A percentile compares a stretch with the other conserved stretches of the same genome.
Conservation (phyloP, 2,888 invertebrate species). For the Eurytoma californica region DNA sequence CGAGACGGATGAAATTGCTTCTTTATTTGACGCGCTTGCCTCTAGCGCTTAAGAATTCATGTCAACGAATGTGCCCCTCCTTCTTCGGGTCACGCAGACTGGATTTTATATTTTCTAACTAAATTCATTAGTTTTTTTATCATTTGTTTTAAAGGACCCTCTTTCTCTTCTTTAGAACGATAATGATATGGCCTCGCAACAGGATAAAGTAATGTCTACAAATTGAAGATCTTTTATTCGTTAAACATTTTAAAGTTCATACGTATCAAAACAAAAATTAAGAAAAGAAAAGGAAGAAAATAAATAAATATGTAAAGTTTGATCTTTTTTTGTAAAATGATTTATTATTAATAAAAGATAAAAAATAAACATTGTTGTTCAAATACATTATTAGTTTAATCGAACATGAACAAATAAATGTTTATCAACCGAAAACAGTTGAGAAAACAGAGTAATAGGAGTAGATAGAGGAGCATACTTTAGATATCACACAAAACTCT, state of each 20-base stretch:
- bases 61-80: background rate
- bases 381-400: no score
- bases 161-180: background rate
- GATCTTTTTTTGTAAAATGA: no score
- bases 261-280: no score
- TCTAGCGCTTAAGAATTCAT: background rate
- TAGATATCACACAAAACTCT: conserved; percentile 16
- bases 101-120: background rate
- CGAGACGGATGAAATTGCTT: conserved; percentile 36
- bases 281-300: no score
- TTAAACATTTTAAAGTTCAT: no score
- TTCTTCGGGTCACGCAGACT: background rate
- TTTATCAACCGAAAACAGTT: no score
- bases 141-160: background rate
- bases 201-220: background rate
- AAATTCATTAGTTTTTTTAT: background rate
- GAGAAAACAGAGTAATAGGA: no score
- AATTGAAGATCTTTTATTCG: background rate
- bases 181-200: background rate
- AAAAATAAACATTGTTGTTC: no score
- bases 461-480: conserved; percentile 10
- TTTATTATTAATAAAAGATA: no score
- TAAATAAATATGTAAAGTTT: no score
- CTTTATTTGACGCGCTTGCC: conserved; percentile 25
- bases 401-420: no score